Evolutionary conservation across 2,888 invertebrate genomes (phyloP).

Genomic region (Cloeon dipterum): DNA sequence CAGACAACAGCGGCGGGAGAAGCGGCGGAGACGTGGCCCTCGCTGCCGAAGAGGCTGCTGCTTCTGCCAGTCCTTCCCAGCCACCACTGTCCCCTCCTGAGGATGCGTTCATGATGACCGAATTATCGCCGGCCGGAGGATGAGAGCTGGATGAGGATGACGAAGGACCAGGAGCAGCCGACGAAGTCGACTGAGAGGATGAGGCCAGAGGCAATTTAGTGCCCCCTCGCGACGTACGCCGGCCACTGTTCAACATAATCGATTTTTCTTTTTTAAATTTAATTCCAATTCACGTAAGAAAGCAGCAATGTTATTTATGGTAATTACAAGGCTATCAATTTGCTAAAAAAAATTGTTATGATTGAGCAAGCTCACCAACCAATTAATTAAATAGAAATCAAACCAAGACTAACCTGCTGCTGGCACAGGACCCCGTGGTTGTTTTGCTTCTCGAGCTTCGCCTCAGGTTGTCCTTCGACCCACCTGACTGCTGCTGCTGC

Average conservation of each 20-base stretch:
- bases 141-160: not conserved
- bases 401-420: conserved; percentile 24
- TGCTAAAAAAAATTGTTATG: no score
- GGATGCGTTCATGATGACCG: not conserved
- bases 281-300: no score
- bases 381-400: not conserved
- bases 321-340: no score
- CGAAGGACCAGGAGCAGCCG: not conserved
- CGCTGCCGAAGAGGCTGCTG: not conserved
- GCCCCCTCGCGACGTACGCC: conserved; percentile 22
- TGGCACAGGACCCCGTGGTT: conserved; percentile 45
- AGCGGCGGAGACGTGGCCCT: not conserved
- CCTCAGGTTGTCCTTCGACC: conserved; percentile 16
- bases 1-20: no score
- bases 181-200: not conserved
- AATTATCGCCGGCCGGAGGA: not conserved
- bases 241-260: no score
- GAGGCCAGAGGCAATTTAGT: conserved; percentile 14
- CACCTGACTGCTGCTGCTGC: conserved; percentile 3
- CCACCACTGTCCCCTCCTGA: not conserved
- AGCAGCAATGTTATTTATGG: no score
- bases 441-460: conserved; percentile 25
- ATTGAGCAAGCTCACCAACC: not conserved
- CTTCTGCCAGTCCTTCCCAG: not conserved
- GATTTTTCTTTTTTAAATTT: no score